Percentiles rank a stretch among this genome's conserved stretches.
Conservation (phyloP, 2,888 invertebrate genomes). For the Callyntrura sp. region DNA sequence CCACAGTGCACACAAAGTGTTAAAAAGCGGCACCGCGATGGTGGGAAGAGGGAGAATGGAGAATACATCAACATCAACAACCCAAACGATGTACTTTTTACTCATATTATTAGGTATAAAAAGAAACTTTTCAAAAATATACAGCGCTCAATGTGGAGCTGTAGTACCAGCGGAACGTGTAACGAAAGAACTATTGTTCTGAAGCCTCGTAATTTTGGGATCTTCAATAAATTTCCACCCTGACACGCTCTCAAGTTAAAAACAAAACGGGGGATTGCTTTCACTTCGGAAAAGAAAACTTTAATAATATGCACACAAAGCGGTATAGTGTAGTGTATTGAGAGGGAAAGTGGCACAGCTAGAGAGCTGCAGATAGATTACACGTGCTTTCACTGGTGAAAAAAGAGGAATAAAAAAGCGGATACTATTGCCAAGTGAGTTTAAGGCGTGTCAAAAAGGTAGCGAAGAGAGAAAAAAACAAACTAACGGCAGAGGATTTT, state of each 20-base stretch:
- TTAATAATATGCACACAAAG: constrained; percentile 1
- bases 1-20: constrained; percentile 14
- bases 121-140: neutral
- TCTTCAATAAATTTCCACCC: constrained; percentile 63
- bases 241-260: constrained; percentile 50
- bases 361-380: neutral
- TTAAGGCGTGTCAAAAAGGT: constrained; percentile 5
- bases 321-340: too few species aligned
- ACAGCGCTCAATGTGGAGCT: neutral
- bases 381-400: constrained; percentile 7
- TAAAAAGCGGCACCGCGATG: neutral
- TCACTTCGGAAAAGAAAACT: constrained; percentile 18
- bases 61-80: constrained; percentile 25
- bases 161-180: neutral
- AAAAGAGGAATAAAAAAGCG: neutral
- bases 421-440: neutral
- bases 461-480: neutral
- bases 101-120: neutral
- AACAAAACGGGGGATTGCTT: constrained; percentile 29
- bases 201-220: constrained; percentile 56
- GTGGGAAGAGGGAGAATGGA: neutral
- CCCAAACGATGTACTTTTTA: neutral
- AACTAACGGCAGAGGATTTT: neutral
- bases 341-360: constrained; percentile 16
- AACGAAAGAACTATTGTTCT: constrained; percentile 21